These are phyloP conservation scores for Numenius phaeopus DNA, from an alignment of 2,797 vertebrate species.

Conservation along the genomic window DNA sequence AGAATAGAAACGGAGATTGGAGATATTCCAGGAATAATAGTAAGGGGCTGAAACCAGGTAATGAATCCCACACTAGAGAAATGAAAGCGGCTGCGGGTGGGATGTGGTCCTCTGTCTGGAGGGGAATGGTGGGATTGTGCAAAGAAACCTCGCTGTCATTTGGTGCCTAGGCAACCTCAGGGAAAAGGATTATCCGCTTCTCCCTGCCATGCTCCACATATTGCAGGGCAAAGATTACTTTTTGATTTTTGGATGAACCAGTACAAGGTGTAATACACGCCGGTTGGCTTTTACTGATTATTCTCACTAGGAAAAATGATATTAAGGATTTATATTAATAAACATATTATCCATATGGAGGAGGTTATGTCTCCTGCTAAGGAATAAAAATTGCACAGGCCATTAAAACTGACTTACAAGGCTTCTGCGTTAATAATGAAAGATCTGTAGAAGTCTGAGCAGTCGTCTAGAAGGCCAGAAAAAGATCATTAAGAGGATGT, in stretches of 20 bases:
- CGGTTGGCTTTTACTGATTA: slow-evolving; percentile 10
- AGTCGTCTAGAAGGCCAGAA: slow-evolving; percentile 59
- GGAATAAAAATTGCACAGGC: slow-evolving; percentile 53
- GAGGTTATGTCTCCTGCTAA: slow-evolving; percentile 50
- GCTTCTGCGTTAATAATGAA: slow-evolving; percentile 68
- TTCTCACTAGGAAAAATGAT: slow-evolving; percentile 18
- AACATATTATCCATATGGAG: slow-evolving; percentile 55
- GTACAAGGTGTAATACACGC: neutral
- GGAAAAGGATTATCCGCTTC: neutral
- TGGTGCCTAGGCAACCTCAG: neutral
- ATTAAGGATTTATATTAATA: slow-evolving; percentile 68
- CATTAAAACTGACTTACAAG: slow-evolving; percentile 66
- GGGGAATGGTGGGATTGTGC: neutral
- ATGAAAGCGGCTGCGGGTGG: neutral
- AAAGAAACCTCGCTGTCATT: neutral
- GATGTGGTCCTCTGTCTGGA: neutral
- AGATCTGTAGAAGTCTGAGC: slow-evolving; percentile 60
- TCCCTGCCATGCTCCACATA: neutral
- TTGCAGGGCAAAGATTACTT: neutral
- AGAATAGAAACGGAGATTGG: neutral
- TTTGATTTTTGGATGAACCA: neutral
- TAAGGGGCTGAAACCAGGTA: neutral
- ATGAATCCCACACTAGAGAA: neutral
- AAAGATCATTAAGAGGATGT: slow-evolving; percentile 70
- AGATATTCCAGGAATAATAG: neutral